phyloP scores from a whole-genome alignment of 2,797 vertebrate genomes.

The Sebastes nivosus region DNA sequence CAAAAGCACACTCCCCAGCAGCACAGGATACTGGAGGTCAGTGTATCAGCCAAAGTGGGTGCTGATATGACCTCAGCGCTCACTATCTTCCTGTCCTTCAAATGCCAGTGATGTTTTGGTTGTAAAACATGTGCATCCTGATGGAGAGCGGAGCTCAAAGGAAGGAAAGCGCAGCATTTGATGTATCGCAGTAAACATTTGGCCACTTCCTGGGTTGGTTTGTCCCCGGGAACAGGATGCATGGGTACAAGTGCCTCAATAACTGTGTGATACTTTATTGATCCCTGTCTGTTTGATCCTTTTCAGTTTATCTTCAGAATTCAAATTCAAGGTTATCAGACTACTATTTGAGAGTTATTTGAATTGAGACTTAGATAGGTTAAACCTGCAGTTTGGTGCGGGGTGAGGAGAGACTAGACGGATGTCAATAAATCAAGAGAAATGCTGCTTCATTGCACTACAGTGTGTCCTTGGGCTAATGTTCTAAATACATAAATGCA shows the following conservation, averaged over 20 bases:
- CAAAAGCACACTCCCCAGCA: not conserved
- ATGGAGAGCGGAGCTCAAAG: constrained; percentile 25
- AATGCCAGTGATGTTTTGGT: constrained; percentile 11
- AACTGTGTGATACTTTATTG: constrained; percentile 30
- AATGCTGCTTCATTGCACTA: not conserved
- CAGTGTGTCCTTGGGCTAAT: constrained; percentile 28
- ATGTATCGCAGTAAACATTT: constrained; percentile 14
- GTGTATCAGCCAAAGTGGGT: constrained; percentile 10
- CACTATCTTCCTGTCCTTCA: constrained; percentile 24
- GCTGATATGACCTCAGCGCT: constrained; percentile 22
- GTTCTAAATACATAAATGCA: constrained; percentile 26
- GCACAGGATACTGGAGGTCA: constrained; percentile 20
- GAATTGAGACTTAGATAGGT: not conserved
- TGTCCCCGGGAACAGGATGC: constrained; percentile 33
- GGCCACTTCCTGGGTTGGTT: constrained; percentile 16
- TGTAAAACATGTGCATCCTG: constrained; percentile 48
- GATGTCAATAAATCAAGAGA: constrained; percentile 37
- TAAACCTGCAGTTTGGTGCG: not conserved
- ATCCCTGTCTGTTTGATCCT: not conserved
- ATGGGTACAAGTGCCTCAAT: constrained; percentile 19
- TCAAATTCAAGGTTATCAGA: constrained; percentile 20
- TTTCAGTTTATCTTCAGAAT: not conserved
- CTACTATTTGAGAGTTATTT: not conserved
- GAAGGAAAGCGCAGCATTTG: not conserved
- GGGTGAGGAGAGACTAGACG: not conserved